Base-by-base conservation (phyloP, 2,113 vertebrate genomes). In the Geothlypis trichas region DNA sequence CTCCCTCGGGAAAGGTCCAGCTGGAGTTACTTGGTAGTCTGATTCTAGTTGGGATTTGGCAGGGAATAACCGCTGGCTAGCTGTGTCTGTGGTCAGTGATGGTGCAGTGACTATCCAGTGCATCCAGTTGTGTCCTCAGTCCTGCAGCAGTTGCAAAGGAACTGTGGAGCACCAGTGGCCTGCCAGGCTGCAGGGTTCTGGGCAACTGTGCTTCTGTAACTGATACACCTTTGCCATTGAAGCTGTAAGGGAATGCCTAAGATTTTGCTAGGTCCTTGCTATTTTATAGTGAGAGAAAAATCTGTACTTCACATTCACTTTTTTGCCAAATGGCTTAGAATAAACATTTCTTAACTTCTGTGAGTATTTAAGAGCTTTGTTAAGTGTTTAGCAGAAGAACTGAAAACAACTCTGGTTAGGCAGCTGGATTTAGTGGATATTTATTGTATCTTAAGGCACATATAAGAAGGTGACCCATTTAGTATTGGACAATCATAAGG, bases 121-220 rank as follows among this genome's bases (percentile, higher is more conserved):
- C 0, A 0, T 8, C 4, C 12, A 11, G 23, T 1, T 23, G 21
- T 77, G 33, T 61, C 52, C 42, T 81, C 20, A 10, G 54, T 41
- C 26, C 61, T 69, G 17, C 37, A 27, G 31, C 21, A 4, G 24
- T 27, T 35, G 18, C 39, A 83, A 52, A 72, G 54, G 33, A 54
- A 31, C 44, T 83, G 47, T 35, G 31, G 19, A 42, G 52, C 10
- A 57, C 27, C 27, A 67, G 35, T 1, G 4, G 23, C 10, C 28
- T 37, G 37, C 22, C 24, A 51, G 0, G 24, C 33, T 41, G 7
- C 31, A 31, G 28, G 9, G 7, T 13, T 62, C 42, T 3, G 67
- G 41, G 15, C 11, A 41, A 5, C 20, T 33, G 24, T 54, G n/a
- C 17, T 26, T 69, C 30, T 72, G 2, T 10, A 65, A 21, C 20